Conservation (phyloP, 2,888 invertebrate species). For the Megamerina dolium region DNA sequence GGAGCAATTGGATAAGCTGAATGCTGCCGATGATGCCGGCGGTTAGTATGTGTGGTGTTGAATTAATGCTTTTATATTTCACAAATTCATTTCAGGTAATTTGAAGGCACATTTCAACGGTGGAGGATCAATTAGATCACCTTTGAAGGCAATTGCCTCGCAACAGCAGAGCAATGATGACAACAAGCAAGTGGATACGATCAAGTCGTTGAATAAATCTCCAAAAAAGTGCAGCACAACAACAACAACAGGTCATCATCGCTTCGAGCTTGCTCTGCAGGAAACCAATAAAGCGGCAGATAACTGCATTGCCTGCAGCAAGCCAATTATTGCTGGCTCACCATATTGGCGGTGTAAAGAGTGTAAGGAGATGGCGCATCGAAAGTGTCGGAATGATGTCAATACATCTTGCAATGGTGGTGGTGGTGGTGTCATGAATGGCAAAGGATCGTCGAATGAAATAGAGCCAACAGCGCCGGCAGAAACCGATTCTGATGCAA, state of each 20-base stretch:
- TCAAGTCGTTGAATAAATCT: too few species aligned
- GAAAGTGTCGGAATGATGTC: conserved; percentile 44
- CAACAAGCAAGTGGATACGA: conserved; percentile 7
- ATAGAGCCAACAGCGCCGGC: conserved; percentile 11
- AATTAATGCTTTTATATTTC: too few species aligned
- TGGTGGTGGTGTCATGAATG: conserved; percentile 4
- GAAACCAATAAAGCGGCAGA: conserved; percentile 26
- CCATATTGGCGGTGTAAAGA: conserved; percentile 47
- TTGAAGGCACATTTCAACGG: neutral
- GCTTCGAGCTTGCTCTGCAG: conserved; percentile 44
- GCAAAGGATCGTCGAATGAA: neutral
- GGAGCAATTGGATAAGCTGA: conserved; percentile 54
- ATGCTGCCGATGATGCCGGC: too few species aligned
- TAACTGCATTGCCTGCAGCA: conserved; percentile 37
- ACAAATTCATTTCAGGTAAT: too few species aligned
- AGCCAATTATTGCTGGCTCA: conserved; percentile 34
- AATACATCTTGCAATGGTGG: conserved; percentile 31
- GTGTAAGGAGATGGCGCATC: conserved; percentile 42
- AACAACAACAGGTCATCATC: conserved; percentile 41
- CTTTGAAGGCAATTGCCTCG: conserved; percentile 29
- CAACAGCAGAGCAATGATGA: conserved; percentile 12
- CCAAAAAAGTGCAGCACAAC: too few species aligned
- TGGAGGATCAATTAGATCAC: conserved; percentile 23
- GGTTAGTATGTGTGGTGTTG: too few species aligned
- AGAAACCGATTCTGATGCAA: conserved; percentile 18